Evolutionary conservation across 2,797 vertebrate species (phyloP).

Genomic region (Oreortyx pictus): DNA sequence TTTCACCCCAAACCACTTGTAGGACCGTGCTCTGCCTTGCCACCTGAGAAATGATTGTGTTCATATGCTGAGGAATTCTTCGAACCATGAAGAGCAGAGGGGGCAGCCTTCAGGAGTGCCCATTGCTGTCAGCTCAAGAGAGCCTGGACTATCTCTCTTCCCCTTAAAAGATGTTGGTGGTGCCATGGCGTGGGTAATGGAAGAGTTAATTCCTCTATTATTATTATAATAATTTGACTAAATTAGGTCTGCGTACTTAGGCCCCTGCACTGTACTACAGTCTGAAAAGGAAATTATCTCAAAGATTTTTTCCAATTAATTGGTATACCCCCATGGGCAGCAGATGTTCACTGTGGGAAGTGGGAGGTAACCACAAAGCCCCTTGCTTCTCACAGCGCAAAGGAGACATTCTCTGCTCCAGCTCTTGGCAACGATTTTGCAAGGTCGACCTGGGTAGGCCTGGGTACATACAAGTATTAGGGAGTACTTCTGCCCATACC

Average conservation of each 20-base stretch:
- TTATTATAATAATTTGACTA: constrained; percentile 57
- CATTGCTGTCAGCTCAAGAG: not conserved
- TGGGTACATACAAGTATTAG: not conserved
- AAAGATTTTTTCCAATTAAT: constrained; percentile 77
- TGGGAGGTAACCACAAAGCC: constrained; percentile 57
- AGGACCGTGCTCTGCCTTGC: not conserved
- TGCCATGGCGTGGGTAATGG: not conserved
- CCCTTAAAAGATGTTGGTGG: not conserved
- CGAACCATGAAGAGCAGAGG: not conserved
- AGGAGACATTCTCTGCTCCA: constrained; percentile 35
- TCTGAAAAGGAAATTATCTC: constrained; percentile 75
- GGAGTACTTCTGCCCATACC: not conserved
- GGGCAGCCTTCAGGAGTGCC: not conserved
- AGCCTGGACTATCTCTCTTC: not conserved
- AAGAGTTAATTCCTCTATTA: constrained; percentile 44
- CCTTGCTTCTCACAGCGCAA: constrained; percentile 25
- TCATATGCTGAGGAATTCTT: not conserved
- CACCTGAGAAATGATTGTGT: not conserved
- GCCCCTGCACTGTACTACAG: constrained; percentile 62
- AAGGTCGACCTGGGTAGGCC: not conserved
- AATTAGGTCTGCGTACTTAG: constrained; percentile 73
- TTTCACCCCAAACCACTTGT: not conserved
- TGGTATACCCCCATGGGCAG: constrained; percentile 66
- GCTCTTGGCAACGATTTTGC: not conserved
- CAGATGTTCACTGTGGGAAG: constrained; percentile 63